Conservation (phyloP, 2,797 vertebrate genomes). For the Furcifer pardalis region DNA sequence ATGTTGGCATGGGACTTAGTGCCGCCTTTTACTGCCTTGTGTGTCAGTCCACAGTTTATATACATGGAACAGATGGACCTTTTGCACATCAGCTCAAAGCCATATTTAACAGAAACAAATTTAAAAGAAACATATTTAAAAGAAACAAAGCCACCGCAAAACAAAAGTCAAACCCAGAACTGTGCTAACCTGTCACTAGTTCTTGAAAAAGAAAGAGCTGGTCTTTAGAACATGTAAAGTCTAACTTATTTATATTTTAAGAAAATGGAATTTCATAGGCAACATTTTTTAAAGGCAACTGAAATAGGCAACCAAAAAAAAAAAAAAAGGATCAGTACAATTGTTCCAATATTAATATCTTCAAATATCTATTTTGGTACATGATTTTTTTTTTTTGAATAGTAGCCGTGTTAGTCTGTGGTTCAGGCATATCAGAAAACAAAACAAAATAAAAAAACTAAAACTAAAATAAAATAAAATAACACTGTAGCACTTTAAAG, state of each 20-base stretch:
- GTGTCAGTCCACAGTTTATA: background rate
- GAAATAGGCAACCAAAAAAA: background rate
- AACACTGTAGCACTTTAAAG: no score
- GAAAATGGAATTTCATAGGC: background rate
- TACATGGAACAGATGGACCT: background rate
- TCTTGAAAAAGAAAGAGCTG: background rate
- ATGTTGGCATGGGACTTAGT: constrained; percentile 8
- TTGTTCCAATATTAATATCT: background rate
- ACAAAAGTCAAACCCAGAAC: background rate
- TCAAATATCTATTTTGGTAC: no score
- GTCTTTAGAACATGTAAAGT: background rate
- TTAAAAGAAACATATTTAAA: no score
- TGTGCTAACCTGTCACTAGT: background rate
- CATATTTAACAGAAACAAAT: background rate
- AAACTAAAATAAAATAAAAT: no score
- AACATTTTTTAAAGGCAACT: background rate
- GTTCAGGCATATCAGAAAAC: no score
- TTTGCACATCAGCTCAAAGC: background rate
- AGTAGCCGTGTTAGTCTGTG: no score
- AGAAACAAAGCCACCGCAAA: background rate
- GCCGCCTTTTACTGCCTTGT: background rate
- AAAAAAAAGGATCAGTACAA: background rate
- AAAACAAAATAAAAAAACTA: no score
- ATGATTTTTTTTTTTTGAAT: no score
- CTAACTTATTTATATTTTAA: background rate